Conservation (phyloP, 1,140 invertebrate genomes). For the Drosophila miranda region DNA sequence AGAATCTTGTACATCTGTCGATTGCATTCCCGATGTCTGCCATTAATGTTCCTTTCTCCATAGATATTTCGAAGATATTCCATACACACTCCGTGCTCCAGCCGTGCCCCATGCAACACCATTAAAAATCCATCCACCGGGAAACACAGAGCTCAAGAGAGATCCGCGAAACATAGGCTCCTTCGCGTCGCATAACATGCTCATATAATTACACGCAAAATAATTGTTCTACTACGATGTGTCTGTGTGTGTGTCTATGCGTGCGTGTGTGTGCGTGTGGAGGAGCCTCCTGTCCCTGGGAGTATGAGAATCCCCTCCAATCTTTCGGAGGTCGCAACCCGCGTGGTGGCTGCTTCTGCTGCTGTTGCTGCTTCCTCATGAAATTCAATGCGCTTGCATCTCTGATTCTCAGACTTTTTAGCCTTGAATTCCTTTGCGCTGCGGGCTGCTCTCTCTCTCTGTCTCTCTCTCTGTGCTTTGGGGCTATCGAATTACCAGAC, state of each 20-base stretch:
- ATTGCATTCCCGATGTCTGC: too few relatives aligned
- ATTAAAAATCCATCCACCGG: constrained; percentile 12
- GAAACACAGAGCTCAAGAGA: constrained; percentile 13
- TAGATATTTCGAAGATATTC: too few relatives aligned
- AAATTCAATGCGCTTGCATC: constrained; percentile 68
- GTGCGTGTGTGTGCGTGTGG: background rate
- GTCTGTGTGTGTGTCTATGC: too few relatives aligned
- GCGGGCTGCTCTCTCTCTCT: constrained; percentile 38
- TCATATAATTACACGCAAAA: constrained; percentile 77
- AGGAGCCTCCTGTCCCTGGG: constrained; percentile 6
- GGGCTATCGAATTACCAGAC: constrained; percentile 48
- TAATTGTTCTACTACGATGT: constrained; percentile 53
- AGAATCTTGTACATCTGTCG: too few relatives aligned
- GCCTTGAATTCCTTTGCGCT: constrained; percentile 72
- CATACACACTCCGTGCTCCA: too few relatives aligned
- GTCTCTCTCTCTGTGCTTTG: too few relatives aligned
- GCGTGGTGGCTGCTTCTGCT: constrained; percentile 34
- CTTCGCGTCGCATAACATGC: constrained; percentile 61
- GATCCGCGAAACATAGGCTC: constrained; percentile 18
- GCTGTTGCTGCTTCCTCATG: constrained; percentile 55
- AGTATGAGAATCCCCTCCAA: constrained; percentile 27
- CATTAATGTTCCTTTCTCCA: too few relatives aligned
- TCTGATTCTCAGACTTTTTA: constrained; percentile 55
- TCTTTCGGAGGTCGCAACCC: constrained; percentile 70
- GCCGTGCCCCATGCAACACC: background rate